Evolutionary conservation across 2,113 vertebrate species (phyloP), one percentile per base, ranked within the genome.

Genomic region (Tychaedon coryphoeus): DNA sequence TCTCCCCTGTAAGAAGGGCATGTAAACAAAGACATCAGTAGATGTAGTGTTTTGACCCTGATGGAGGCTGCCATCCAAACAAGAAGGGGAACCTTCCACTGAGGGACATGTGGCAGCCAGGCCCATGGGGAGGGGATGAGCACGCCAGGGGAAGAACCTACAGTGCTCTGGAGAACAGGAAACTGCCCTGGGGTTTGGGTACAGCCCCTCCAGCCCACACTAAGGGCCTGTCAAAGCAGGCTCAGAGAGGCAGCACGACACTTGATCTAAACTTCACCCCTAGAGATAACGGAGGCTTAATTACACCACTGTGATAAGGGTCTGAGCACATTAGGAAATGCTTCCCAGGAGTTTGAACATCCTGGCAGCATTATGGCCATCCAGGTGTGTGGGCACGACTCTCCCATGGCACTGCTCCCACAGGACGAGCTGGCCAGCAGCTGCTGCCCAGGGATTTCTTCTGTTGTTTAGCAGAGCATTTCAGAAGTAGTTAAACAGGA

Each of bases 21-120:
- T 72, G 91, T 95, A 95, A 96, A 96, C 95, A 72, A 88, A 77
- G 83, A 92, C 70, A 5, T 64, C 77, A 58, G 86, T 19, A 90
- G 83, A 89, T 80, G 92, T 66, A 95, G 93, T 92, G 94, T 74
- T 96, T 56, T 51, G 71, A 91, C 86, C 92, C 88, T 93, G 88
- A 88, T 29, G 90, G 82, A 91, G 75, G 54, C 76, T 43, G 19
- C 23, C 26, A 0, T 17, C 67, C 65, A 43, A 48, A 47, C 34
- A n/a, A 36, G 19, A 57, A 38, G 19, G 45, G 87, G 61, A 81
- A 38, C 14, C 4, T 51, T 65, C 43, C 3, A 15, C 54, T 26
- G n/a, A 64, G 86, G n/a, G 81, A 48, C 17, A 2, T 0, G 28
- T 3, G 34, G 77, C 17, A 66, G 93, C 56, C 69, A 92, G 74